Conservation (phyloP, 2,888 invertebrate genomes). For the Papilio gigon region DNA sequence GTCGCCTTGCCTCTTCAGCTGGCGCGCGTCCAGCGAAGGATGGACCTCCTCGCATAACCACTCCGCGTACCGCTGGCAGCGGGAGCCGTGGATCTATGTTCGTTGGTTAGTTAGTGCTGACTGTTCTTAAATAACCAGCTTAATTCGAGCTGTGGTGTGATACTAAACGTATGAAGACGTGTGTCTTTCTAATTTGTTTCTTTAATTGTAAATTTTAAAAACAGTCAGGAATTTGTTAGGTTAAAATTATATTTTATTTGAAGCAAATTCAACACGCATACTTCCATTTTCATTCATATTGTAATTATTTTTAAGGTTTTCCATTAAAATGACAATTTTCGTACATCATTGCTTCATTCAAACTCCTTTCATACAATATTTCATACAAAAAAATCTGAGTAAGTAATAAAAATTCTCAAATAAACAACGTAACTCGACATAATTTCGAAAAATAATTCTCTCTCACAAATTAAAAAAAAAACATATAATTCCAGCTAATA, state of each 20-base stretch:
- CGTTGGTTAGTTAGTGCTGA: slow-evolving; percentile 54
- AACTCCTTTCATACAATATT: background rate
- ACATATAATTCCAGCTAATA: slow-evolving; percentile 60
- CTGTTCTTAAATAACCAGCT: slow-evolving; percentile 45
- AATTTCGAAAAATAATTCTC: background rate
- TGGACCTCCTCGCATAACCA: slow-evolving; percentile 91
- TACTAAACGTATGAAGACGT: background rate
- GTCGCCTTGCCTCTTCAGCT: slow-evolving; percentile 72
- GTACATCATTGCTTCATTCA: background rate
- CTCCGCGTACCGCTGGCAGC: slow-evolving; percentile 92
- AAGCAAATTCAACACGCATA: slow-evolving; percentile 36
- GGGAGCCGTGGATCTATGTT: slow-evolving; percentile 92
- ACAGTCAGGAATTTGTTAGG: slow-evolving; percentile 54
- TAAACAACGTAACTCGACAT: background rate
- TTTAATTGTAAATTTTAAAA: slow-evolving; percentile 24
- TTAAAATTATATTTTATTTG: slow-evolving; percentile 34
- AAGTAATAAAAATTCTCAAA: background rate
- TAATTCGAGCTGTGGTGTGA: background rate
- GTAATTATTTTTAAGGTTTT: slow-evolving; percentile 8
- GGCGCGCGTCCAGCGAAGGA: slow-evolving; percentile 87
- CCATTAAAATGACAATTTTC: background rate
- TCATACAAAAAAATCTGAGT: background rate
- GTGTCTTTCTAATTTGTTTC: slow-evolving; percentile 2
- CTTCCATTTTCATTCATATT: slow-evolving; percentile 31
- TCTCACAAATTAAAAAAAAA: slow-evolving; percentile 3